Evolutionary conservation across 2,113 vertebrate species (phyloP).

Genomic region (Redunca redunca): DNA sequence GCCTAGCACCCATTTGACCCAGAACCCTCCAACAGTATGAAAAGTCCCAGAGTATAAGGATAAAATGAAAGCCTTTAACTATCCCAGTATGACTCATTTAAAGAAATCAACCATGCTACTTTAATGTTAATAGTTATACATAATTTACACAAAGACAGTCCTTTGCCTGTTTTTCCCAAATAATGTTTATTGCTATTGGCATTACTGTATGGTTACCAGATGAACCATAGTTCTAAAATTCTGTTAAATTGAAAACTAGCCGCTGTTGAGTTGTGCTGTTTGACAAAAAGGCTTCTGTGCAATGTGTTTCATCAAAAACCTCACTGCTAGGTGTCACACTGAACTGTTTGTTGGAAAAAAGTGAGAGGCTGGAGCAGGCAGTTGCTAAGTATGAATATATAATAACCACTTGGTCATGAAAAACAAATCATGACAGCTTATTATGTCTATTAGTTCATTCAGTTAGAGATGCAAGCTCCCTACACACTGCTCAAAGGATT

Average conservation of each 20-base stretch:
- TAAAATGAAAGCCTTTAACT: slow-evolving; percentile 53
- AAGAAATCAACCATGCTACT: slow-evolving; percentile 37
- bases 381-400: background rate
- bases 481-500: background rate
- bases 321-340: background rate
- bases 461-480: background rate
- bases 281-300: slow-evolving; percentile 9
- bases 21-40: background rate
- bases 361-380: background rate
- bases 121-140: slow-evolving; percentile 37
- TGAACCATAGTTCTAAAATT: slow-evolving; percentile 20
- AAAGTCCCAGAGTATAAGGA: slow-evolving; percentile 3
- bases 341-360: background rate
- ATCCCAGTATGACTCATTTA: background rate
- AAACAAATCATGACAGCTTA: slow-evolving; percentile 11
- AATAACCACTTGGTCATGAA: slow-evolving; percentile 11
- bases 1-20: background rate
- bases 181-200: background rate
- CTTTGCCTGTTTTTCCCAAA: slow-evolving; percentile 18
- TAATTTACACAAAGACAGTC: slow-evolving; percentile 23
- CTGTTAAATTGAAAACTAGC: background rate
- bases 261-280: slow-evolving; percentile 11
- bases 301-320: slow-evolving; percentile 23
- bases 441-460: background rate
- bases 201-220: slow-evolving; percentile 23